A percentile compares a stretch with the other conserved stretches of the same genome.
phyloP scores from a whole-genome alignment of 53 echinoderm and acorn worm genomes.

The Glandiceps talaboti region DNA sequence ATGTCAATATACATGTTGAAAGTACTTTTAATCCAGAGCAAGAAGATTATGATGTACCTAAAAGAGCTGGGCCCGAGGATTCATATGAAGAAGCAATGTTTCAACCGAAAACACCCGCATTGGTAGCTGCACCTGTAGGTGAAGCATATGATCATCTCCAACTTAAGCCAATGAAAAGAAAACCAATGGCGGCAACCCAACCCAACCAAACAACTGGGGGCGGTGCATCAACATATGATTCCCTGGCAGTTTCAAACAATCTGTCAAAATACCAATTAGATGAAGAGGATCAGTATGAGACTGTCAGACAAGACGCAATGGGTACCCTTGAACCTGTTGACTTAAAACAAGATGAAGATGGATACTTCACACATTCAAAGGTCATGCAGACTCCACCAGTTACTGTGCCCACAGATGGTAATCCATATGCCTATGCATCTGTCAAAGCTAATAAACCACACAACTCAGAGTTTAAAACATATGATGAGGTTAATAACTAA shows the following conservation, averaged over 20 bases:
- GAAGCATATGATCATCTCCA: background rate
- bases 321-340: background rate
- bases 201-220: background rate
- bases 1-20: background rate
- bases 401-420: background rate
- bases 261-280: background rate
- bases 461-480: background rate
- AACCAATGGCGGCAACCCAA: too few relatives aligned
- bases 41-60: background rate
- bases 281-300: background rate
- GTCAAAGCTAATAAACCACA: background rate
- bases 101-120: background rate
- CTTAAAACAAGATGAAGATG: background rate
- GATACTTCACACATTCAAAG: background rate
- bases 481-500: background rate
- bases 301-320: background rate
- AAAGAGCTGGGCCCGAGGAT: background rate
- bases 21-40: background rate
- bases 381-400: background rate
- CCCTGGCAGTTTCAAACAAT: background rate
- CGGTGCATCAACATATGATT: background rate
- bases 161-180: background rate
- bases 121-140: background rate
- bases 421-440: background rate
- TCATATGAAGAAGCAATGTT: background rate